Evolutionary conservation across 1,140 invertebrate species (phyloP), one percentile per base, ranked within the genome.

Genomic region (Caenorhabditis inopinata): DNA sequence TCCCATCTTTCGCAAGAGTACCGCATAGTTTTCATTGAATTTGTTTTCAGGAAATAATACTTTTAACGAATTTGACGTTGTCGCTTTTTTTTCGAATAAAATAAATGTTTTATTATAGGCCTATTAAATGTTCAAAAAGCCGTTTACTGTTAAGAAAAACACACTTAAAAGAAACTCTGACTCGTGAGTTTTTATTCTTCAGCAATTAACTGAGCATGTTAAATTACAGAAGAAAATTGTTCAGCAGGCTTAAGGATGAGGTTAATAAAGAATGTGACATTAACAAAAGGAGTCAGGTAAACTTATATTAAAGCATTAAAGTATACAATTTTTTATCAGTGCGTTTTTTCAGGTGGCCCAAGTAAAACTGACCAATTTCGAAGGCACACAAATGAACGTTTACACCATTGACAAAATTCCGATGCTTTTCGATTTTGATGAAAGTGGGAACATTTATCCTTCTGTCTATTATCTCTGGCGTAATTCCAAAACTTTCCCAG

Each of bases 101-200:
- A 42, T 7, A 42, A 42, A 42, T 42, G 5, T 5, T 42, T 5
- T 42, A 42, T 80, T 32, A 12, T n/a, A 78, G 25, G 53, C n/a
- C 7, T 45, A 27, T 27, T n/a, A 32, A 14, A 84, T 84, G 83
- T 84, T 84, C 49, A 78, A 80, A 48, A 84, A 84, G 29, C 80
- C 82, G 7, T 84, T 84, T 42, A 49, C 18, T 14, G 83, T 84
- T 14, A 84, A 84, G 68, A 82, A 78, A 16, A 84, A 84, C 32
- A 81, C 74, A 9, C 82, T 76, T 74, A 32, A 84, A 18, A 21
- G 78, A 45, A 84, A 47, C 74, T 84, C 83, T 25, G 83, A 84
- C 35, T 46, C 74, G 83, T 84, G 45, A 38, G 83, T 81, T 32
- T 2, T 21, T 68, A 35, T 62, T 2, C 23, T 3, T 18, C 18